A percentile compares a stretch with the other conserved stretches of the same genome.
These are phyloP conservation scores for Muntiacus muntjak DNA, from an alignment of 2,113 vertebrate genomes.

Conservation along the genomic window DNA sequence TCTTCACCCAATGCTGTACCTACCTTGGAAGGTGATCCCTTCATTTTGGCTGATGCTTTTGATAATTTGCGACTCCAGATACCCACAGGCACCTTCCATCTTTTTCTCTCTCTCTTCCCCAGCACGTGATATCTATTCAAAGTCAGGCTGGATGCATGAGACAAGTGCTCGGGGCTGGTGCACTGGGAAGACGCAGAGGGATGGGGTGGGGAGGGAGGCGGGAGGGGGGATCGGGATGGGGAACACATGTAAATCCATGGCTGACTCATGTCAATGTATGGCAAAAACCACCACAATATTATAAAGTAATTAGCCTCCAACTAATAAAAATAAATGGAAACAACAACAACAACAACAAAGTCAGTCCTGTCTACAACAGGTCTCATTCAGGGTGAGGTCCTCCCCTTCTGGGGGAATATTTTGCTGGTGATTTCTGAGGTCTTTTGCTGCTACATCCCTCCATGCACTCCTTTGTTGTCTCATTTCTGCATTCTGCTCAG, in stretches of 20 bases:
- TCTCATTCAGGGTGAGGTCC: not conserved
- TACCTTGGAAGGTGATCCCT: not conserved
- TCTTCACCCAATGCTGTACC: not conserved
- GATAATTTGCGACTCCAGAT: not conserved
- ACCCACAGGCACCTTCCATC: not conserved
- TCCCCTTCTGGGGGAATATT: not conserved
- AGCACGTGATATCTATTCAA: not conserved
- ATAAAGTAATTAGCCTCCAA: too few relatives aligned
- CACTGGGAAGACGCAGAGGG: too few relatives aligned
- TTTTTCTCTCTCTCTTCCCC: not conserved
- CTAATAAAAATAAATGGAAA: too few relatives aligned
- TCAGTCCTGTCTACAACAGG: not conserved
- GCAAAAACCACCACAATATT: too few relatives aligned
- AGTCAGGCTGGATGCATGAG: not conserved
- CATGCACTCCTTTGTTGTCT: not conserved
- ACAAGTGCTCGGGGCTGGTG: too few relatives aligned
- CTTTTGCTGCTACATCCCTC: not conserved
- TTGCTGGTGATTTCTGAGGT: not conserved
- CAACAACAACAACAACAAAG: too few relatives aligned
- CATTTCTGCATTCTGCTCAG: not conserved
- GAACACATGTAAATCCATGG: too few relatives aligned
- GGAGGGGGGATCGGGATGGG: too few relatives aligned
- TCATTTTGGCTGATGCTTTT: not conserved
- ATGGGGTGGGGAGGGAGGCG: too few relatives aligned
- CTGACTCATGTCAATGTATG: too few relatives aligned